Percentiles rank a stretch among this genome's conserved stretches.
These are phyloP conservation scores for Aethes cnicana DNA, from an alignment of 2,888 invertebrate species.

Conservation along the genomic window DNA sequence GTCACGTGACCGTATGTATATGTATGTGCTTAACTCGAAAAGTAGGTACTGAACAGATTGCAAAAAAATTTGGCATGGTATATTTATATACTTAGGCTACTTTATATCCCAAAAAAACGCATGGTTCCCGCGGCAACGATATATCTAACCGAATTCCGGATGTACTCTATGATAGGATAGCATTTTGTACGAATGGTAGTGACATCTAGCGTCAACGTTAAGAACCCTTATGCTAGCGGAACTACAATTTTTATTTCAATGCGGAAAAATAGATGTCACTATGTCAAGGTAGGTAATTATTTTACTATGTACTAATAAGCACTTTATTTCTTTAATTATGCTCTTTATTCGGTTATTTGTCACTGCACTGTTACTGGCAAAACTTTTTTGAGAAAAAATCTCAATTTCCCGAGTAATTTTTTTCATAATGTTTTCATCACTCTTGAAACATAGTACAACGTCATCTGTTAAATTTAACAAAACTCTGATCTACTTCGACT, in stretches of 20 bases:
- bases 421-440: slow-evolving; percentile 8
- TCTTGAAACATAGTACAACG: slow-evolving; percentile 3
- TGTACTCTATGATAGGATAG: no score
- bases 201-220: slow-evolving; percentile 4
- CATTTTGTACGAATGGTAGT: neutral
- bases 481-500: neutral
- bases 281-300: neutral
- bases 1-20: no score
- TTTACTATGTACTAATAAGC: neutral
- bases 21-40: no score
- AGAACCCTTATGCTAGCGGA: neutral
- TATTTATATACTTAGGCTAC: no score
- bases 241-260: neutral
- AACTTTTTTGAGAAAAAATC: no score
- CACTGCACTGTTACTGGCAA: no score
- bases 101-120: no score
- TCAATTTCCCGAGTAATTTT: neutral
- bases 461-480: slow-evolving; percentile 11
- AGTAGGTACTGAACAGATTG: no score
- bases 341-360: no score
- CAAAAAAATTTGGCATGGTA: no score
- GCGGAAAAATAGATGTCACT: slow-evolving; percentile 8
- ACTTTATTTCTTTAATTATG: neutral
- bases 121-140: no score
- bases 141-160: no score